Evolutionary conservation across 2,113 vertebrate genomes (phyloP).

Genomic region (Brachypodius melanocephalos): DNA sequence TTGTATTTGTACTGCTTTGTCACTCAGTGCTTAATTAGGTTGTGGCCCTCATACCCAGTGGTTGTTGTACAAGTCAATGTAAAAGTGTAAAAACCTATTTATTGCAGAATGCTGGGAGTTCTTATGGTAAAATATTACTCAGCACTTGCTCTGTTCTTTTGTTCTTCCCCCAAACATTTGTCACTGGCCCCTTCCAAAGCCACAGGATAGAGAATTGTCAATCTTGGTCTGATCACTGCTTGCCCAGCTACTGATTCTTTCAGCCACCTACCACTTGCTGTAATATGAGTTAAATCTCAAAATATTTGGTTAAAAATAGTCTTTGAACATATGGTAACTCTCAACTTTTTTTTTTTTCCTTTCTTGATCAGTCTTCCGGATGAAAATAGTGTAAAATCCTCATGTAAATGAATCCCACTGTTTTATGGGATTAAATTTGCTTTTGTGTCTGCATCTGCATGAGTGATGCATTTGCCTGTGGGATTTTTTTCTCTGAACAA

Average conservation of each 20-base stretch:
- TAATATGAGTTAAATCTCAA: not conserved
- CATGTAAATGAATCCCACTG: not conserved
- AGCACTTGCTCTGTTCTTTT: not conserved
- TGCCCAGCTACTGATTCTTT: not conserved
- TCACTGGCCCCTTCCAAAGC: not conserved
- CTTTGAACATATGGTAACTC: not conserved
- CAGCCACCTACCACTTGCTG: not conserved
- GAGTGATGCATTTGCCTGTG: not conserved
- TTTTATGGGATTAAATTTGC: not conserved
- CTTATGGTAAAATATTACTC: not conserved
- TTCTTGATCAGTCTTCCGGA: not conserved
- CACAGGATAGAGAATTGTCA: not conserved
- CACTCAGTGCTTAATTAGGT: not conserved
- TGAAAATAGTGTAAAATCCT: not conserved
- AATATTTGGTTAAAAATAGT: conserved; percentile 30
- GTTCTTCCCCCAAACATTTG: not conserved
- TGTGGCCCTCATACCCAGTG: not conserved
- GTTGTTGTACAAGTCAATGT: not conserved
- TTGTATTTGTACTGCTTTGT: not conserved
- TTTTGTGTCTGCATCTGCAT: not conserved
- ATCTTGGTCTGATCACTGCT: not conserved
- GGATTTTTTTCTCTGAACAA: not conserved
- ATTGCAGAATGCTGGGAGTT: not conserved
- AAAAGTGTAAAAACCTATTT: not conserved
- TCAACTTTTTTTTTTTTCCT: not conserved